These are phyloP conservation scores for Adela reaumurella DNA, from an alignment of 2,888 invertebrate species.

Conservation along the genomic window DNA sequence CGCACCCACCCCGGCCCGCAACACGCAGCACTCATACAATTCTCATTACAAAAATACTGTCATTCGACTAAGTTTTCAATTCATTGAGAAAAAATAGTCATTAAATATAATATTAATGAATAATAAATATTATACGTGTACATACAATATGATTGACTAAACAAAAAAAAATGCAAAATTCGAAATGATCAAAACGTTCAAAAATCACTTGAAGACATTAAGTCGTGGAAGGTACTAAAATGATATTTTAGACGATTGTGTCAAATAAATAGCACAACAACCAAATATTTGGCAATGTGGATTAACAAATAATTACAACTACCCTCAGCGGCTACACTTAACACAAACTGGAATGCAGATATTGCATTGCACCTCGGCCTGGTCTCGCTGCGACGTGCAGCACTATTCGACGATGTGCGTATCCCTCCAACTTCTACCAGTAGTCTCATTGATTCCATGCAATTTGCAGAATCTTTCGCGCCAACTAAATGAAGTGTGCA, in stretches of 20 bases:
- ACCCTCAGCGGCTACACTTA: constrained; percentile 44
- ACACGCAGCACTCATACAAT: constrained; percentile 51
- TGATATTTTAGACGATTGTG: constrained; percentile 37
- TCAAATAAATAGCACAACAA: constrained; percentile 53
- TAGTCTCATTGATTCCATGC: not conserved
- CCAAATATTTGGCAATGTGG: constrained; percentile 53
- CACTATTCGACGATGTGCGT: constrained; percentile 33
- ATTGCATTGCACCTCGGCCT: constrained; percentile 52
- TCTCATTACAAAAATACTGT: constrained; percentile 58
- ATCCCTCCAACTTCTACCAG: constrained; percentile 39
- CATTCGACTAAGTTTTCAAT: constrained; percentile 51
- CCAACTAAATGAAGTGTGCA: no score
- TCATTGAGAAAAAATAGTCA: constrained; percentile 49
- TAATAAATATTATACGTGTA: constrained; percentile 38
- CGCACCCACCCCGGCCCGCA: constrained; percentile 26
- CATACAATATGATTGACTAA: constrained; percentile 55
- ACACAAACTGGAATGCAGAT: constrained; percentile 54
- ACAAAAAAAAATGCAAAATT: constrained; percentile 55
- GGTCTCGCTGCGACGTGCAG: constrained; percentile 8
- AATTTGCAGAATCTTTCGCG: no score
- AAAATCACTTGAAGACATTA: constrained; percentile 47
- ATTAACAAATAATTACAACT: constrained; percentile 44
- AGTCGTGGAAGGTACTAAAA: constrained; percentile 45
- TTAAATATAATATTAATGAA: constrained; percentile 43
- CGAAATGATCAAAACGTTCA: constrained; percentile 50